Conservation (phyloP, 2,797 vertebrate genomes). For the Podargus strigoides region DNA sequence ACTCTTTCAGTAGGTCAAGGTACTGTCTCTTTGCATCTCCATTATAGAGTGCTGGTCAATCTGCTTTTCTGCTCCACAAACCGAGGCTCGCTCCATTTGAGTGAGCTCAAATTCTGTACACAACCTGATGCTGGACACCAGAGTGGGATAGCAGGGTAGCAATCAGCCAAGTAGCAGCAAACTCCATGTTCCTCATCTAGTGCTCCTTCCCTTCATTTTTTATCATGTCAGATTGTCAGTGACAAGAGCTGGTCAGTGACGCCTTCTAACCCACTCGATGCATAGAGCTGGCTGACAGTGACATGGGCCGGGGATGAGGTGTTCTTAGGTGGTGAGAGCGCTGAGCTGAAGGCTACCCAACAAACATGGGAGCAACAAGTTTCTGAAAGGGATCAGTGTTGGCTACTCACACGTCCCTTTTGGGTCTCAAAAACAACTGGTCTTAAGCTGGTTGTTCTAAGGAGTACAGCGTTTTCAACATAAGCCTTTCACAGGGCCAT, state of each 20-base stretch:
- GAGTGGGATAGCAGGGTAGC: background rate
- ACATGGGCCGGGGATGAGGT: accelerated
- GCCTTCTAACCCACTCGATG: background rate
- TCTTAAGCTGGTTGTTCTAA: background rate
- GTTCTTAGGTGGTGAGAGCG: background rate
- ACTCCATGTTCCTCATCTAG: background rate
- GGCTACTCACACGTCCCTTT: background rate
- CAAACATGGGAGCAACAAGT: background rate
- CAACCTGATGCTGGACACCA: background rate
- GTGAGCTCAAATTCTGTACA: background rate
- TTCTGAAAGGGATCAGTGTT: background rate
- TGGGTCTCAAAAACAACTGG: background rate
- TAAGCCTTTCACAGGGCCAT: background rate
- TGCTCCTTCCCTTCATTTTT: background rate
- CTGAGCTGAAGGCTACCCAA: background rate
- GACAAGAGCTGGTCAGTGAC: accelerated
- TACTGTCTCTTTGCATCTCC: background rate
- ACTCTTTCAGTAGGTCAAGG: background rate
- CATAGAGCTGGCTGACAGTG: background rate
- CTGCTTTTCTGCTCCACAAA: background rate
- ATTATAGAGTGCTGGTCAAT: background rate
- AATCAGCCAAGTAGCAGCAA: background rate
- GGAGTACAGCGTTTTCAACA: background rate
- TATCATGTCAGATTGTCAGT: accelerated
- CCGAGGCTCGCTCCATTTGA: background rate